phyloP scores from a whole-genome alignment of 2,113 vertebrate species.

The Ceuthmochares aereus region DNA sequence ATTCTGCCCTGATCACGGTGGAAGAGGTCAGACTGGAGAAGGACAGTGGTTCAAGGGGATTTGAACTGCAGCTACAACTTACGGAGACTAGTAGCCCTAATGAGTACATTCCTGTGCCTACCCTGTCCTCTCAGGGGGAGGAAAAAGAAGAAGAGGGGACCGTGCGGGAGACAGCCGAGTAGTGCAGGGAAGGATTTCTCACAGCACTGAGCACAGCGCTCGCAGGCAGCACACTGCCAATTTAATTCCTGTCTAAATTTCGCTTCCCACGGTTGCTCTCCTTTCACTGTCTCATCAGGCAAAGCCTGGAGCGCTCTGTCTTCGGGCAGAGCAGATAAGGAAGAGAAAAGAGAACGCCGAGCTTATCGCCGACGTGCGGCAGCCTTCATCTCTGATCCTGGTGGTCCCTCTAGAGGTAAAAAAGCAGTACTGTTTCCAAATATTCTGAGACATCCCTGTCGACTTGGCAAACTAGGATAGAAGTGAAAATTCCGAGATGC shows the following conservation, averaged over 20 bases:
- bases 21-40: background rate
- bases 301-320: background rate
- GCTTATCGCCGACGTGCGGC: background rate
- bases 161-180: background rate
- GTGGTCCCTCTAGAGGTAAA: constrained; percentile 74
- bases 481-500: background rate
- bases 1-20: background rate
- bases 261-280: background rate
- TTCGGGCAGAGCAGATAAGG: background rate
- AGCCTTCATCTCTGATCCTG: constrained; percentile 53
- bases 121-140: background rate
- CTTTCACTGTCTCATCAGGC: background rate
- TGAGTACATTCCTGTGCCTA: background rate
- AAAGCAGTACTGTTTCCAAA: background rate
- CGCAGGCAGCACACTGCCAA: background rate
- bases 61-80: background rate
- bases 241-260: background rate
- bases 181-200: background rate
- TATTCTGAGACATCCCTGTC: background rate
- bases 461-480: background rate
- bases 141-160: background rate
- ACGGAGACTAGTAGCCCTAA: background rate
- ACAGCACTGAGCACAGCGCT: rapidly evolving
- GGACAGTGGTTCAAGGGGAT: background rate
- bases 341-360: background rate